Percentiles rank a stretch among this genome's conserved stretches.
Evolutionary conservation across 2,797 vertebrate species (phyloP).

Genomic region (Chelmon rostratus): DNA sequence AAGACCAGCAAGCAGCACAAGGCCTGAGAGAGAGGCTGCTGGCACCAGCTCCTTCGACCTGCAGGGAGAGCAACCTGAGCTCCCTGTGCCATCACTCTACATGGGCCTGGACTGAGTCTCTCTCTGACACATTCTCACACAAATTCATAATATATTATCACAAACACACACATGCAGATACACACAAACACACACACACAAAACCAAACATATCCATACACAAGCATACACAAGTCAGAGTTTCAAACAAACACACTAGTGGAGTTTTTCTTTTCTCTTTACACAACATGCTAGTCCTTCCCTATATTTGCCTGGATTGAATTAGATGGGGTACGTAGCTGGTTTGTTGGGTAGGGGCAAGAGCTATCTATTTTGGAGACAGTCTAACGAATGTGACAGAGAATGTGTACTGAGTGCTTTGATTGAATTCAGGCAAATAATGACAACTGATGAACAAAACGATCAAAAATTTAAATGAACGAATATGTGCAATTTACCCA

Average conservation of each 20-base stretch:
- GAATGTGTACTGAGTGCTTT: conserved; percentile 89
- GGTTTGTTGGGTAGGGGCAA: conserved; percentile 78
- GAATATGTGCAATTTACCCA: conserved; percentile 88
- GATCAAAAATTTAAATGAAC: conserved; percentile 80
- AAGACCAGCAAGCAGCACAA: conserved; percentile 99
- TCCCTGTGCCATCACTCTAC: conserved; percentile 86
- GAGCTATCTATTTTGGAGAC: conserved; percentile 85
- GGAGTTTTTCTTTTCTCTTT: conserved; percentile 88
- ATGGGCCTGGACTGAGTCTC: conserved; percentile 90
- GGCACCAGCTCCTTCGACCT: conserved; percentile 78
- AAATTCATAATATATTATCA: conserved; percentile 76
- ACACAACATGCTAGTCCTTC: conserved; percentile 88
- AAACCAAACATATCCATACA: conserved; percentile 70
- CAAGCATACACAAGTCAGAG: conserved; percentile 83
- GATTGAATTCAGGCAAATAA: conserved; percentile 91
- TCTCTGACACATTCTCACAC: conserved; percentile 82
- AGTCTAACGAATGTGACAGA: conserved; percentile 89
- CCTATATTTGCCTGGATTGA: conserved; percentile 90
- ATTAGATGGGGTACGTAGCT: conserved; percentile 84
- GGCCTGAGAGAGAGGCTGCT: conserved; percentile 88
- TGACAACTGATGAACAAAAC: conserved; percentile 84
- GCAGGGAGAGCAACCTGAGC: conserved; percentile 77
- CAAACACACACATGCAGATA: conserved; percentile 72
- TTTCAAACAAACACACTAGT: conserved; percentile 85
- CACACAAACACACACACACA: conserved; percentile 65